phyloP scores from a whole-genome alignment of 2,888 invertebrate genomes.

The Scelioninae gen. 1 region DNA sequence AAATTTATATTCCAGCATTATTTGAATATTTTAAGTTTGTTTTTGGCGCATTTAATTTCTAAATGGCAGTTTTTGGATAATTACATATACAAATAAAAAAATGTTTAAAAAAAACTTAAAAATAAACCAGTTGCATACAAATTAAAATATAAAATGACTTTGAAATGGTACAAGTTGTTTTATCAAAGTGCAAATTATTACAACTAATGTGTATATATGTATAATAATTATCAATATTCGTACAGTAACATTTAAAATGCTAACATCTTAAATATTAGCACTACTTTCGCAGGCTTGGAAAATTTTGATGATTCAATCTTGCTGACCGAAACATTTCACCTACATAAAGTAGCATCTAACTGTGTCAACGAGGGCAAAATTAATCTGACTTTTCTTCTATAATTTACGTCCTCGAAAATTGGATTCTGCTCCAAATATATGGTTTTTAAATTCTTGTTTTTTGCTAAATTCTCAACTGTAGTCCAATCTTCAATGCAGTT shows the following conservation, averaged over 20 bases:
- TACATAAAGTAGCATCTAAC: slow-evolving; percentile 97
- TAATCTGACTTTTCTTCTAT: slow-evolving; percentile 95
- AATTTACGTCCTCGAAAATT: slow-evolving; percentile 91
- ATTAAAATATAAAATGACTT: no score
- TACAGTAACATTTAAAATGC: slow-evolving; percentile 24
- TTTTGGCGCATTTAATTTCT: no score
- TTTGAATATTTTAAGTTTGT: no score
- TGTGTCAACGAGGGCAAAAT: slow-evolving; percentile 93
- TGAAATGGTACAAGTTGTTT: no score
- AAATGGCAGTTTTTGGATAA: no score
- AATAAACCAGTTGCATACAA: no score
- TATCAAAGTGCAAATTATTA: no score
- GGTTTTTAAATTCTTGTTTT: slow-evolving; percentile 89
- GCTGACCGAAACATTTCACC: slow-evolving; percentile 84
- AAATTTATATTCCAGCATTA: no score
- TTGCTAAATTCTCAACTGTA: slow-evolving; percentile 90
- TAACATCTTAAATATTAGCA: slow-evolving; percentile 2
- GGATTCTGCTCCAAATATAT: slow-evolving; percentile 98
- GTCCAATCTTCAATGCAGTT: slow-evolving; percentile 94
- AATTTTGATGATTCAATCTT: not conserved
- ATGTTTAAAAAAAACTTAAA: no score
- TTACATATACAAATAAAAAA: no score
- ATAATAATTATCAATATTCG: not conserved
- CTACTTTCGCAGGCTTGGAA: slow-evolving; percentile 14
- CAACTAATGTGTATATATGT: no score